These are phyloP conservation scores for Meganola albula DNA, from an alignment of 2,888 invertebrate genomes.

Conservation along the genomic window DNA sequence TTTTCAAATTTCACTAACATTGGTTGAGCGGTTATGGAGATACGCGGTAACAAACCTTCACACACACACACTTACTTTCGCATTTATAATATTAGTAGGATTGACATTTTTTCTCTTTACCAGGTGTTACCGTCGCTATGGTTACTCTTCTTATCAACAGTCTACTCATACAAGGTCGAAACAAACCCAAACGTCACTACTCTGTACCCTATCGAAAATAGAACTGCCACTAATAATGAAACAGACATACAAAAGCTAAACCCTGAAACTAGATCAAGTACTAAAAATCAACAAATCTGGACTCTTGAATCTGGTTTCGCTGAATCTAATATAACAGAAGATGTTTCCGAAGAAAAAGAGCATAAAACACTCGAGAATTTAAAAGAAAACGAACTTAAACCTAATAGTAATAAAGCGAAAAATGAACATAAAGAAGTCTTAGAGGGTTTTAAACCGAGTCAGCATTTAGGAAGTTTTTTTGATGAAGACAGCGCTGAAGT, in stretches of 20 bases:
- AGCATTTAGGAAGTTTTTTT: slow-evolving; percentile 63
- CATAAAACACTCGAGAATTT: slow-evolving; percentile 10
- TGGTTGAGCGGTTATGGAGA: too few relatives aligned
- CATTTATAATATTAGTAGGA: too few relatives aligned
- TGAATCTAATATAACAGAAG: slow-evolving; percentile 31
- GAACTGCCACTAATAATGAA: slow-evolving; percentile 14
- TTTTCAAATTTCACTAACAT: too few relatives aligned
- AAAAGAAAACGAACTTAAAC: slow-evolving; percentile 24
- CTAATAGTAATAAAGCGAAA: background rate
- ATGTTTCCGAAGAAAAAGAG: slow-evolving; percentile 10
- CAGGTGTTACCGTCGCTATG: slow-evolving; percentile 23
- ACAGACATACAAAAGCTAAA: slow-evolving; percentile 13
- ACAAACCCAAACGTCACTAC: slow-evolving; percentile 46
- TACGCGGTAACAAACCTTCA: too few relatives aligned
- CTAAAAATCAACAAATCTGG: slow-evolving; percentile 37
- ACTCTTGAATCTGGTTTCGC: slow-evolving; percentile 46
- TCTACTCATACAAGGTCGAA: slow-evolving; percentile 33
- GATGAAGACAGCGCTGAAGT: slow-evolving; percentile 51
- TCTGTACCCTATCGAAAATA: slow-evolving; percentile 45
- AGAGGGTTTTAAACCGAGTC: slow-evolving; percentile 71
- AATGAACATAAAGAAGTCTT: slow-evolving; percentile 9
- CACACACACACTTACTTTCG: too few relatives aligned
- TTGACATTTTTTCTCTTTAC: background rate
- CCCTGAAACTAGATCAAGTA: slow-evolving; percentile 15
- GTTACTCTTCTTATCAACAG: slow-evolving; percentile 28